Percentiles rank a stretch among this genome's conserved stretches.
Conservation (phyloP, 1,140 invertebrate genomes). For the Drosophila biarmipes region DNA sequence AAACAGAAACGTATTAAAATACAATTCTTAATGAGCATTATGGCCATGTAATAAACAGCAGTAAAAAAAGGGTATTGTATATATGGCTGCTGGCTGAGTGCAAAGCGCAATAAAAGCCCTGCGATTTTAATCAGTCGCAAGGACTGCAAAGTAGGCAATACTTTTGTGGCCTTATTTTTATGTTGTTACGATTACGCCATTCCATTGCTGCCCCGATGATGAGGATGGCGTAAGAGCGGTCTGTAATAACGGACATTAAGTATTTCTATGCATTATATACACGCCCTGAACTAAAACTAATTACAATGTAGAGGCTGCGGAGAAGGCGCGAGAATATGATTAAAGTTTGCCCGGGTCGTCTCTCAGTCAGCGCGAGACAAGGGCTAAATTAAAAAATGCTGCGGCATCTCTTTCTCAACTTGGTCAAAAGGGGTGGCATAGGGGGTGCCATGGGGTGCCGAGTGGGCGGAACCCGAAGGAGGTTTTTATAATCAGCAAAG, state of each 20-base stretch:
- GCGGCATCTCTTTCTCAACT: conserved; percentile 63
- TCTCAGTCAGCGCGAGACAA: conserved; percentile 52
- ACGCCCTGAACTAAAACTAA: conserved; percentile 66
- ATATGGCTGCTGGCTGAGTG: conserved; percentile 55
- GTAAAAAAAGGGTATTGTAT: conserved; percentile 39
- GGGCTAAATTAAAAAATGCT: conserved; percentile 76
- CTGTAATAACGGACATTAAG: conserved; percentile 60
- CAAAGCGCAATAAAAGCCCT: conserved; percentile 67
- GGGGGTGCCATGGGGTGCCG: neutral
- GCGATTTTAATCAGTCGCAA: conserved; percentile 70
- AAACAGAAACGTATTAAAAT: conserved; percentile 65
- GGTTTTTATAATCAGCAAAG: conserved; percentile 76
- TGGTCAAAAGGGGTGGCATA: conserved; percentile 1
- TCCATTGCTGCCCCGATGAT: conserved; percentile 6
- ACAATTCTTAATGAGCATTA: conserved; percentile 79
- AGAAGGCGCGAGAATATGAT: conserved; percentile 64
- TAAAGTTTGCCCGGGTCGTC: conserved; percentile 58
- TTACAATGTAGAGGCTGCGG: conserved; percentile 63
- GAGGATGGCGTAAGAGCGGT: conserved; percentile 42
- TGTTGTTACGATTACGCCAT: conserved; percentile 15
- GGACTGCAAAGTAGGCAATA: conserved; percentile 65
- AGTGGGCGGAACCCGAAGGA: conserved; percentile 27
- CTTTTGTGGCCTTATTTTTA: conserved; percentile 37
- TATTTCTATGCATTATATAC: conserved; percentile 42
- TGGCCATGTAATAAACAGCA: conserved; percentile 71